A percentile compares a stretch with the other conserved stretches of the same genome.
Evolutionary conservation across 1,140 invertebrate species (phyloP).

Genomic region (Micrasema longulum): DNA sequence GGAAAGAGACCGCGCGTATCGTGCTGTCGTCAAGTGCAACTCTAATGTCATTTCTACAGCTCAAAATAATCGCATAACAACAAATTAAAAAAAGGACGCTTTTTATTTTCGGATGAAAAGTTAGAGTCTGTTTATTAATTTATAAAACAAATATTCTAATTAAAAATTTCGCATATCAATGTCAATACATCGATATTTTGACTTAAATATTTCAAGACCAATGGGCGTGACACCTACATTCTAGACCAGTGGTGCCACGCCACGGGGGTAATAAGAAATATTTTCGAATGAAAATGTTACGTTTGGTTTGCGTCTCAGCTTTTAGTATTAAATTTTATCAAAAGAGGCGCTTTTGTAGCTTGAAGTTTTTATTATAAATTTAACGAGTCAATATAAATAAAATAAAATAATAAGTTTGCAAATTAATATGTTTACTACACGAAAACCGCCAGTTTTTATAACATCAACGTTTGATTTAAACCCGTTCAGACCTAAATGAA

Average conservation of each 20-base stretch:
- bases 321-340: too few relatives aligned
- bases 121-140: not conserved
- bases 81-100: slow-evolving; percentile 20
- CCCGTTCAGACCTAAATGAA: too few relatives aligned
- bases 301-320: slow-evolving; percentile 28
- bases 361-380: too few relatives aligned
- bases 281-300: not conserved
- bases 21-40: slow-evolving; percentile 40
- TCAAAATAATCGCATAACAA: slow-evolving; percentile 49
- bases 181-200: slow-evolving; percentile 40
- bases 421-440: too few relatives aligned
- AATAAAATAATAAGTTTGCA: too few relatives aligned
- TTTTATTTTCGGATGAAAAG: not conserved
- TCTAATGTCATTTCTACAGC: slow-evolving; percentile 54
- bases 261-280: slow-evolving; percentile 18
- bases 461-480: too few relatives aligned
- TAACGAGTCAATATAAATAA: too few relatives aligned
- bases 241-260: slow-evolving; percentile 24
- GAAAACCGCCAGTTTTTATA: too few relatives aligned
- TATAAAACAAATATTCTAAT: slow-evolving; percentile 12
- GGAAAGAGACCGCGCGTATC: slow-evolving; percentile 15
- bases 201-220: slow-evolving; percentile 39
- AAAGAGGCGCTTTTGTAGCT: too few relatives aligned
- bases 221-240: slow-evolving; percentile 41
- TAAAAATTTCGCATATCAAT: slow-evolving; percentile 22